A percentile compares a stretch with the other conserved stretches of the same genome.
These are phyloP conservation scores for Cladopsammia gracilis DNA, from an alignment of 64 coral and sea anemone species.

Conservation along the genomic window DNA sequence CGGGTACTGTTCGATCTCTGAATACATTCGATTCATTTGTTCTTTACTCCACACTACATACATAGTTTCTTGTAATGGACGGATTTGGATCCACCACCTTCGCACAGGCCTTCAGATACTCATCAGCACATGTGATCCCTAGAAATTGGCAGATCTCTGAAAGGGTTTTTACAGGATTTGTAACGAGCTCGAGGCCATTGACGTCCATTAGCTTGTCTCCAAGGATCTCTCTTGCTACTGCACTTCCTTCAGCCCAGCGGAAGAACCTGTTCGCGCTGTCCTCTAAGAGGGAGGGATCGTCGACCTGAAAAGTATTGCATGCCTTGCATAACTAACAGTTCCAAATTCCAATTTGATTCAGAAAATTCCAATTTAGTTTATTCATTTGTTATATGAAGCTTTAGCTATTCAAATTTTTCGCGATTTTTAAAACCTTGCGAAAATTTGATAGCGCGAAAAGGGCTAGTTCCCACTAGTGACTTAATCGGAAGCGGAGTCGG, in stretches of 20 bases:
- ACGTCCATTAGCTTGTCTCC: conserved; percentile 13
- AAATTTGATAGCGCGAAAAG: too few relatives aligned
- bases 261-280: not conserved
- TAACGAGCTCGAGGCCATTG: not conserved
- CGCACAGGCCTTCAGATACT: not conserved
- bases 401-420: too few relatives aligned
- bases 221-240: not conserved
- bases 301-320: not conserved
- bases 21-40: conserved; percentile 3
- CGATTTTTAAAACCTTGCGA: too few relatives aligned
- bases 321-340: too few relatives aligned
- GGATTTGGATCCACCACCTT: not conserved
- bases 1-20: not conserved
- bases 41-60: conserved; percentile 5
- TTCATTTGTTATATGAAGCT: too few relatives aligned
- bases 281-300: not conserved
- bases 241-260: conserved; percentile 5
- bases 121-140: not conserved
- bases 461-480: too few relatives aligned
- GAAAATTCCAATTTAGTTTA: too few relatives aligned
- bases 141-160: not conserved
- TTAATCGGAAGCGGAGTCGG: too few relatives aligned
- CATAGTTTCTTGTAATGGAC: conserved; percentile 12
- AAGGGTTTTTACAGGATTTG: not conserved
- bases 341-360: too few relatives aligned